phyloP scores from a whole-genome alignment of 2,888 invertebrate genomes.

The Lasioglossum vierecki region DNA sequence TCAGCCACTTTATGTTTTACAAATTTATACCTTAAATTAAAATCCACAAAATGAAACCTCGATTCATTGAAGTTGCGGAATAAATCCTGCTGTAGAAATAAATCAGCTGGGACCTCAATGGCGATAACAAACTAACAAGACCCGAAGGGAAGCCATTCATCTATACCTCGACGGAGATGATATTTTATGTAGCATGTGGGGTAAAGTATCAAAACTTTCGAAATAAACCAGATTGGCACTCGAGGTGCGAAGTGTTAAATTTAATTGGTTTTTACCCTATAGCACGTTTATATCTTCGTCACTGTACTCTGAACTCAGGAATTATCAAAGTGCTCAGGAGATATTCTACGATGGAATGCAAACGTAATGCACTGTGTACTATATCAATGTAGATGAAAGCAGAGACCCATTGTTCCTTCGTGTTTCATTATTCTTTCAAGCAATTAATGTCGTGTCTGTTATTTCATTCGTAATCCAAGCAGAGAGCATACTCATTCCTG shows the following conservation, averaged over 20 bases:
- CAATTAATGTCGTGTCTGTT: neutral
- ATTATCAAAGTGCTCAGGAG: neutral
- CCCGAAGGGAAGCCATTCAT: neutral
- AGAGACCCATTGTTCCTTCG: neutral
- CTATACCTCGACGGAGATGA: neutral
- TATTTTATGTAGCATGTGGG: neutral
- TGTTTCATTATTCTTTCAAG: neutral
- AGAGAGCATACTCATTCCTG: neutral
- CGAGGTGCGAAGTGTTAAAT: neutral
- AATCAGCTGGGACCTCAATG: neutral
- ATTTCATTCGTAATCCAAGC: rapidly evolving
- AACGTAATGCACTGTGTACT: neutral
- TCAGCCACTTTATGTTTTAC: neutral
- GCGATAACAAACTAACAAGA: neutral
- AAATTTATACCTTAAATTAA: neutral
- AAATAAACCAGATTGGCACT: neutral
- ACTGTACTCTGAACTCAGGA: neutral
- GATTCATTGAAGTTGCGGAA: neutral
- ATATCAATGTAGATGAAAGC: neutral
- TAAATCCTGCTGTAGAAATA: neutral
- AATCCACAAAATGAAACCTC: neutral
- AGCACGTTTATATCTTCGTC: neutral
- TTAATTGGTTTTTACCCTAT: neutral
- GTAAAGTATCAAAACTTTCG: neutral
- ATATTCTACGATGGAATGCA: neutral